Base-by-base conservation (phyloP, 2,113 vertebrate genomes). In the Gnathonemus echidnorhynchus region DNA sequence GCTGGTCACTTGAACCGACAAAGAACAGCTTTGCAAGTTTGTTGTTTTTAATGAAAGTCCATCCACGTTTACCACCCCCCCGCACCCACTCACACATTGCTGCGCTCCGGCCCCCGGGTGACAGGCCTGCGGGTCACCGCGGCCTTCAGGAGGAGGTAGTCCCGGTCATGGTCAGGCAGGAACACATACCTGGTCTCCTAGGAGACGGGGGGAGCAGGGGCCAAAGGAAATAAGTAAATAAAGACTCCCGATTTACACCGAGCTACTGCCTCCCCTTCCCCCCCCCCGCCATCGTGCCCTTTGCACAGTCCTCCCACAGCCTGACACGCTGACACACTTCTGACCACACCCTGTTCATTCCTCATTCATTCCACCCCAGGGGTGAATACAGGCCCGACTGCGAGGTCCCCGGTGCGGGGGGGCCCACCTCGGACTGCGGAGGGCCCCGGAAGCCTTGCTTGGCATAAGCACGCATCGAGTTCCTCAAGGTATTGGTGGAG, bases 401-500 rank as follows among this genome's bases (percentile, higher is more conserved):
- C 19, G 24, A n/a, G 56, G 21, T 1, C 24, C 21, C 56, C 21
- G 21, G 56, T 15, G 86, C 7, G 5, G 50, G 50, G 86, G n/a
- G 7, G 53, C 31, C 13, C 91, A 97, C 96, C 90, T 91, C 21
- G 1, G 94, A 93, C 46, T 66, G 0, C 0, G 97, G 96, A 0
- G 95, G 94, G 0, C 93, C 90, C 17, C 0, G 53, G 91, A 93
- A 97, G 0, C 97, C 97, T 0, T 1, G 2, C 0, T 13, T 0
- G 0, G 83, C 27, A 46, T 97, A 97, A 74, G 86, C 93, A 49
- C 3, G 6, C 49, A 97, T 91, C 3, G 97, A 96, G 93, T 97
- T 97, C 90, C 92, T 92, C 89, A 97, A 3, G 0, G 97, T 97
- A 93, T 97, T 97, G 70, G 96, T 96, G 91, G 96, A 97, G 93